Evolutionary conservation across 2,113 vertebrate genomes (phyloP).

Genomic region (Tachysurus vachellii): DNA sequence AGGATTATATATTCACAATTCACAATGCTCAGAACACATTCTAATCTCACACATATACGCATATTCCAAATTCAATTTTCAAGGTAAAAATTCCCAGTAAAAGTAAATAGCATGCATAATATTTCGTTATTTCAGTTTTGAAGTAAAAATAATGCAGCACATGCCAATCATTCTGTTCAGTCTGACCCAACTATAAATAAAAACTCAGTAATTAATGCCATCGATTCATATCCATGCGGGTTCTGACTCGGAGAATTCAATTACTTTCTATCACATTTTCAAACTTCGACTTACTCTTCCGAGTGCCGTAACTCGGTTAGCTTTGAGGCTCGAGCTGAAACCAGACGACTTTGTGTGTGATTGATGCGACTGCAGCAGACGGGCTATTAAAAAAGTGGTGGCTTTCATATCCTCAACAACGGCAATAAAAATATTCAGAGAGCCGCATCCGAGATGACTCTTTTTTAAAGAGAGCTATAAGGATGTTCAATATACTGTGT

Average conservation of each 20-base stretch:
- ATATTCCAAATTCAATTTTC: background rate
- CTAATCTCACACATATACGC: background rate
- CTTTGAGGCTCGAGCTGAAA: slow-evolving; percentile 2
- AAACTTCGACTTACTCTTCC: slow-evolving; percentile 14
- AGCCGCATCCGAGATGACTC: slow-evolving; percentile 71
- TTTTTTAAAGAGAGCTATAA: slow-evolving; percentile 59
- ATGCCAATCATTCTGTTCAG: slow-evolving; percentile 1
- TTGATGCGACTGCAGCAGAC: slow-evolving; percentile 22
- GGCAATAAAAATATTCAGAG: slow-evolving; percentile 47
- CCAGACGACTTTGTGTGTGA: slow-evolving; percentile 15
- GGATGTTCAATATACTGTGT: slow-evolving; percentile 22
- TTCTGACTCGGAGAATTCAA: slow-evolving; percentile 24
- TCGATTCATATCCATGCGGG: slow-evolving; percentile 12
- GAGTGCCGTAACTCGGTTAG: slow-evolving; percentile 26
- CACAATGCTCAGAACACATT: background rate
- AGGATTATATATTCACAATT: slow-evolving; percentile 10
- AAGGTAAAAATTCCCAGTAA: background rate
- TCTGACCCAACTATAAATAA: slow-evolving; percentile 21
- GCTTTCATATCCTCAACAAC: slow-evolving; percentile 26
- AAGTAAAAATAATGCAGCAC: background rate
- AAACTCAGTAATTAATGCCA: slow-evolving; percentile 28
- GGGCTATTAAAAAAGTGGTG: slow-evolving; percentile 28
- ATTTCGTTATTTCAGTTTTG: background rate
- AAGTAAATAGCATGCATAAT: background rate
- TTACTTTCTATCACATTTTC: slow-evolving; percentile 33